Base-by-base conservation (phyloP, 2,888 invertebrate genomes). In the Metallyticus violacea region DNA sequence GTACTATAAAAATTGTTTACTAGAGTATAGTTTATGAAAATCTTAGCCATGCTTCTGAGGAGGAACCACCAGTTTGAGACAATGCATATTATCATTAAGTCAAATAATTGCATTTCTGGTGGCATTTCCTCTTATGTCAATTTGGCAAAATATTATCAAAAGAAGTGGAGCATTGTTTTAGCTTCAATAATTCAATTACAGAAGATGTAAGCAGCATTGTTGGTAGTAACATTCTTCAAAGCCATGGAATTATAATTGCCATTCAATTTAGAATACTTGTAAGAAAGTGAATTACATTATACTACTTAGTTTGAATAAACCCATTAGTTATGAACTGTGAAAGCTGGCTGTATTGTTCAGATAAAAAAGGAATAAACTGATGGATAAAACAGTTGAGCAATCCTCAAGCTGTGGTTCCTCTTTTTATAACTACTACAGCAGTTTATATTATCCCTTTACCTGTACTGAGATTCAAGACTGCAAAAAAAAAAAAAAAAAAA, bases 251-350 rank as follows among this genome's bases (percentile, higher is more conserved):
- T 62, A 62, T 62, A 62, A 62, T 62, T 62, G 40, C 15, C 40
- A 62, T 62, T 62, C 40, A 9, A 81, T 9, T 25, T 7, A 27
- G n/a, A 77, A 77, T 83, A 62, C 77, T 77, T 83, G 83, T 83
- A 83, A 83, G 77, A 77, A n/a, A 77, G 77, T 77, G 27, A 25
- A 83, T 83, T 83, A 28, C 83, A 83, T 83, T 83, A 83, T 83
- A 83, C 26, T 77, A 83, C 81, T 83, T 83, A 76, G 26, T 77
- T 76, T 83, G 83, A 83, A 83, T 83, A 83, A 77, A 83, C 77
- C 76, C 62, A 29, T 83, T 83, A 77, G 83, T 77, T 28, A 77
- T 77, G 29, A 83, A n/a, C 15, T 81, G 78, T 78, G 25, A 26
- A 25, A 78, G n/a, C 25, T 7, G n/a, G 26, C 26, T 78, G 78